These are phyloP conservation scores for Danio albolineatus DNA, from an alignment of 2,797 vertebrate genomes.

Conservation along the genomic window DNA sequence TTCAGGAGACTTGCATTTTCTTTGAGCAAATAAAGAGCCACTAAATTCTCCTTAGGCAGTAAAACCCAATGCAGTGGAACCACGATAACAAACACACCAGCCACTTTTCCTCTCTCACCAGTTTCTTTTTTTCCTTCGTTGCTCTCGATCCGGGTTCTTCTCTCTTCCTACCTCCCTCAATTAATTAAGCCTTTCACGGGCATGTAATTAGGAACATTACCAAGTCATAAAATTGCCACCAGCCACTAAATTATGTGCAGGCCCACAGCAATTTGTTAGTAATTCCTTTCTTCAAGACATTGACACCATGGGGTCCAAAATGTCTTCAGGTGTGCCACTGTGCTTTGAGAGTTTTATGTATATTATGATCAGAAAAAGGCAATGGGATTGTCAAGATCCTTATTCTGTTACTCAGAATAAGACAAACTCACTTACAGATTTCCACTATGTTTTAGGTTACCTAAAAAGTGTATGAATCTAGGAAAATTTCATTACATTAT, in stretches of 20 bases:
- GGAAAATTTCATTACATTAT: constrained; percentile 16
- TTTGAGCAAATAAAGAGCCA: constrained; percentile 97
- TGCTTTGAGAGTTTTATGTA: constrained; percentile 65
- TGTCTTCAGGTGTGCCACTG: constrained; percentile 88
- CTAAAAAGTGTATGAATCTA: constrained; percentile 8
- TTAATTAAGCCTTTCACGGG: constrained; percentile 99
- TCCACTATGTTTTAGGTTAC: constrained; percentile 24
- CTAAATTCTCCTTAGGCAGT: constrained; percentile 99
- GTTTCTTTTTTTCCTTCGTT: constrained; percentile 64
- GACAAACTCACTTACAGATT: neutral
- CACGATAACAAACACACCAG: constrained; percentile 97
- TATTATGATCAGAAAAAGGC: neutral
- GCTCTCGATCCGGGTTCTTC: constrained; percentile 71
- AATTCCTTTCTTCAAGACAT: constrained; percentile 94
- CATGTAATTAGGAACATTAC: constrained; percentile 99
- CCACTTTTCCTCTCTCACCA: constrained; percentile 77
- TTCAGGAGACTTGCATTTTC: constrained; percentile 98
- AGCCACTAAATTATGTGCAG: constrained; percentile 98
- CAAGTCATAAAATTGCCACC: constrained; percentile 99
- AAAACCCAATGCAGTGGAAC: constrained; percentile 99
- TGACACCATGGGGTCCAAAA: constrained; percentile 93
- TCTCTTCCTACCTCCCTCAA: constrained; percentile 93
- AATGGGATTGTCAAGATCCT: neutral
- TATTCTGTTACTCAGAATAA: neutral
- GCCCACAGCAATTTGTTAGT: constrained; percentile 99